phyloP scores from a whole-genome alignment of 2,888 invertebrate species.

The Pseudoips prasinana region DNA sequence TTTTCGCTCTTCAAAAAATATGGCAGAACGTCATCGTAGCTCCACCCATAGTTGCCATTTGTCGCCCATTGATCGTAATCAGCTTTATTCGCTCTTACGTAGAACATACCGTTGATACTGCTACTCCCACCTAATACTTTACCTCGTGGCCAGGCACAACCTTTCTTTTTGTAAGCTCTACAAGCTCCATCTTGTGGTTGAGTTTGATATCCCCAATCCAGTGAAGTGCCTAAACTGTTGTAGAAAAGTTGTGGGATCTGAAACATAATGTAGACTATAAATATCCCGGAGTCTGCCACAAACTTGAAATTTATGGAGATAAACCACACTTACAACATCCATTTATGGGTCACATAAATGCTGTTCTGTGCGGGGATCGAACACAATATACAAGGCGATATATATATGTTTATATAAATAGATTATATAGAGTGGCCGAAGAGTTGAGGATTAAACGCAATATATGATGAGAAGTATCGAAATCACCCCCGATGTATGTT shows the following conservation, averaged over 20 bases:
- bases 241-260: slow-evolving; percentile 53
- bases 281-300: no score
- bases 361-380: no score
- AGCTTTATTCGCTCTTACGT: slow-evolving; percentile 85
- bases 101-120: slow-evolving; percentile 91
- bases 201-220: slow-evolving; percentile 92
- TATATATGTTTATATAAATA: no score
- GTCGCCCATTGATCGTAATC: slow-evolving; percentile 90
- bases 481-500: no score
- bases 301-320: no score
- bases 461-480: no score
- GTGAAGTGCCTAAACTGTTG: slow-evolving; percentile 66
- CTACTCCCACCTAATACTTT: slow-evolving; percentile 92
- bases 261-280: no score
- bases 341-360: slow-evolving; percentile 81
- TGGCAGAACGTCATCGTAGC: slow-evolving; percentile 86
- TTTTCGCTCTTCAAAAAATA: slow-evolving; percentile 91
- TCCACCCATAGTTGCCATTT: slow-evolving; percentile 88
- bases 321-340: slow-evolving; percentile 55
- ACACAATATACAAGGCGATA: no score
- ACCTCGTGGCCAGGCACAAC: slow-evolving; percentile 90
- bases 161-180: slow-evolving; percentile 86
- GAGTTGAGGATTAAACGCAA: no score
- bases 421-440: no score
- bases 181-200: slow-evolving; percentile 88